Evolutionary conservation across 2,113 vertebrate species (phyloP).

Genomic region (Otocyon megalotis): DNA sequence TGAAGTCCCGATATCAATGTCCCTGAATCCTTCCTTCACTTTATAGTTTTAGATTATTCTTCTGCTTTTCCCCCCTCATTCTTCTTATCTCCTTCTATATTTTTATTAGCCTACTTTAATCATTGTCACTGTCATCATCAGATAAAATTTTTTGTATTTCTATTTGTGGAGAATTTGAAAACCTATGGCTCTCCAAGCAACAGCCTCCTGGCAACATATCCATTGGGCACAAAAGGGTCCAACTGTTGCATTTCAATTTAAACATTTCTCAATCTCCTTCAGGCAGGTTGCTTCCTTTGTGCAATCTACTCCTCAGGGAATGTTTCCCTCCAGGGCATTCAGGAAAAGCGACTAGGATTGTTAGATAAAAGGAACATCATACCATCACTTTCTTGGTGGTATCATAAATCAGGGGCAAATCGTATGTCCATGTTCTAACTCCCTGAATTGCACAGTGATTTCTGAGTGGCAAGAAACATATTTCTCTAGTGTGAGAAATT

Average conservation of each 20-base stretch:
- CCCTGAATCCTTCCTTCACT: neutral
- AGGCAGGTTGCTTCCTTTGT: neutral
- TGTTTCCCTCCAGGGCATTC: constrained; percentile 19
- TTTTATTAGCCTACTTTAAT: neutral
- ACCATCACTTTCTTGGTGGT: constrained; percentile 48
- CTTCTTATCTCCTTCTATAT: neutral
- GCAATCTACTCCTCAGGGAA: neutral
- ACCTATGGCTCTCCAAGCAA: neutral
- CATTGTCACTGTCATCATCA: neutral
- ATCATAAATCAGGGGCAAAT: neutral
- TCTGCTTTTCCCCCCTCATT: neutral
- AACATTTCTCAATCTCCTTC: neutral
- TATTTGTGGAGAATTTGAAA: neutral
- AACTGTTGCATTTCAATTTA: neutral
- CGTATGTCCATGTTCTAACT: neutral
- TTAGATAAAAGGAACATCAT: constrained; percentile 40
- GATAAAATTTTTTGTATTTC: neutral
- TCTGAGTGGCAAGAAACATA: constrained; percentile 58
- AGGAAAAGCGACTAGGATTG: neutral
- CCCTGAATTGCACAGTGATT: neutral
- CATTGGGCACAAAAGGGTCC: neutral
- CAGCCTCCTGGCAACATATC: neutral
- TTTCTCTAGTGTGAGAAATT: constrained; percentile 54
- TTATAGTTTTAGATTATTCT: neutral
- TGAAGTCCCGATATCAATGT: neutral